A percentile compares a stretch with the other conserved stretches of the same genome.
Evolutionary conservation across 2,797 vertebrate species (phyloP).

Genomic region (Ispidina lecontei): DNA sequence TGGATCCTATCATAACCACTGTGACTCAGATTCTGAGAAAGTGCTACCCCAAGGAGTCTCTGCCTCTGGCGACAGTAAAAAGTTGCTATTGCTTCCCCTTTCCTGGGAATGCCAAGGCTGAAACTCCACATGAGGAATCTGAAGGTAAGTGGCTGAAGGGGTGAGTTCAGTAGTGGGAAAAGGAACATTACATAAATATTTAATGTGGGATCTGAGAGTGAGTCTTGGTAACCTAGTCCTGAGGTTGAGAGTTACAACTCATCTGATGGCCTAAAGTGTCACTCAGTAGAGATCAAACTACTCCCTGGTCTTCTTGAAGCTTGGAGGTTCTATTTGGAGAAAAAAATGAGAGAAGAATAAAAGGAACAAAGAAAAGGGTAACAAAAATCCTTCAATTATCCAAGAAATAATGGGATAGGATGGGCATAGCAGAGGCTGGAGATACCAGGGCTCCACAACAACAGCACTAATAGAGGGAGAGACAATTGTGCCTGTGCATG

Average conservation of each 20-base stretch:
- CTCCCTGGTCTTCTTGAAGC: not conserved
- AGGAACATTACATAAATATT: not conserved
- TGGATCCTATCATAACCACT: slow-evolving; percentile 79
- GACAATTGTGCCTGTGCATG: not conserved
- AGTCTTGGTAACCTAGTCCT: not conserved
- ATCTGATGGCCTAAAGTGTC: not conserved
- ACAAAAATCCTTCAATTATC: rapidly evolving
- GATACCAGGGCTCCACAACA: not conserved
- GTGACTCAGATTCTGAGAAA: slow-evolving; percentile 87
- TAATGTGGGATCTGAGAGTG: not conserved
- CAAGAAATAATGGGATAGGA: not conserved
- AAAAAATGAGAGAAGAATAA: not conserved
- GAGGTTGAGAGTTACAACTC: not conserved
- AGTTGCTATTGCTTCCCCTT: slow-evolving; percentile 83
- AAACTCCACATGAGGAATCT: not conserved
- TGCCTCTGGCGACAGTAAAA: slow-evolving; percentile 79
- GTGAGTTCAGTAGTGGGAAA: not conserved
- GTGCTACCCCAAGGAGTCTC: slow-evolving; percentile 82
- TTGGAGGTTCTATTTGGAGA: not conserved
- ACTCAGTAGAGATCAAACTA: not conserved
- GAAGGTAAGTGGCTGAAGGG: slow-evolving; percentile 61
- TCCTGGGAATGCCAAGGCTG: slow-evolving; percentile 58
- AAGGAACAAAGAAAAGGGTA: not conserved
- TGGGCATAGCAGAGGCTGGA: not conserved
- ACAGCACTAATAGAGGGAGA: not conserved